Percentiles rank a stretch among this genome's conserved stretches.
Conservation (phyloP, 2,888 invertebrate species). For the Erynnis tages region DNA sequence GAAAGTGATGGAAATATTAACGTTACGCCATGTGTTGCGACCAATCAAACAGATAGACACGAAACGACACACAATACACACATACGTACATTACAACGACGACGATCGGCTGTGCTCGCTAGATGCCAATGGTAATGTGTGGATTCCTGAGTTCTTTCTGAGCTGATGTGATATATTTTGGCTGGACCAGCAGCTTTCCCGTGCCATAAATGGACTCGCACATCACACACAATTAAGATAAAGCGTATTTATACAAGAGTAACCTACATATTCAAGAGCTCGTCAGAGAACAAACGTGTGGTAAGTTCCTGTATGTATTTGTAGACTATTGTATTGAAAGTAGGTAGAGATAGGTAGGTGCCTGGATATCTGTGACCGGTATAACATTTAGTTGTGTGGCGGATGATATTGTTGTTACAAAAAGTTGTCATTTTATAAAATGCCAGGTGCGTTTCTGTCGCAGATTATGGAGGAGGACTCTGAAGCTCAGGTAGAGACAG, state of each 20-base stretch:
- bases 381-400: conserved; percentile 50
- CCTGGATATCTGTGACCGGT: conserved; percentile 64
- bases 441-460: conserved; percentile 43
- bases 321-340: conserved; percentile 64
- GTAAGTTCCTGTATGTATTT: conserved; percentile 65
- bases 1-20: conserved; percentile 31
- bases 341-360: conserved; percentile 58
- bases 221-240: conserved; percentile 29
- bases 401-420: conserved; percentile 32
- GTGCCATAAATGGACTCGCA: conserved; percentile 37
- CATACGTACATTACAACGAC: conserved; percentile 33
- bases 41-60: conserved; percentile 38
- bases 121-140: conserved; percentile 63
- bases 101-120: conserved; percentile 46
- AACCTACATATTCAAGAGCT: conserved; percentile 18
- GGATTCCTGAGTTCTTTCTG: conserved; percentile 52
- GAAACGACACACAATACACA: conserved; percentile 23
- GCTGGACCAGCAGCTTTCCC: conserved; percentile 33
- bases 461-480: conserved; percentile 71
- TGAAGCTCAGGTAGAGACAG: conserved; percentile 67
- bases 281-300: conserved; percentile 44
- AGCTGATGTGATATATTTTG: conserved; percentile 47
- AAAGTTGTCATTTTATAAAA: conserved; percentile 35
- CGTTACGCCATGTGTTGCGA: too few species aligned
- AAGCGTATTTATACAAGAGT: conserved; percentile 15